Conservation (phyloP, 2,888 invertebrate genomes). For the Ceramica pisi region DNA sequence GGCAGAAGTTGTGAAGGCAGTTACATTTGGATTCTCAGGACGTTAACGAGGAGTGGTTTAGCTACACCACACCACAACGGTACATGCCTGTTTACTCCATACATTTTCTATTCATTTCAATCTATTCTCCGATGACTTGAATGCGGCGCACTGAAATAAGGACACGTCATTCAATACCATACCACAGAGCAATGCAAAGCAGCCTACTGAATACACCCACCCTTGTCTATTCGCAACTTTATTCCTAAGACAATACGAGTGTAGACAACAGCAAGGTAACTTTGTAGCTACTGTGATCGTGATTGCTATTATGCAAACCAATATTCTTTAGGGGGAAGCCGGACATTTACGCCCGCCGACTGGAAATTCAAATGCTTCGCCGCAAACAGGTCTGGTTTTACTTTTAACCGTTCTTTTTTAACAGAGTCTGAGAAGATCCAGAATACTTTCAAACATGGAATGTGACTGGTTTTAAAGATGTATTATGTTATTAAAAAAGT, state of each 20-base stretch:
- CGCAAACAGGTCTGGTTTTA: conserved; percentile 27
- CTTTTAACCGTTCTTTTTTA: conserved; percentile 26
- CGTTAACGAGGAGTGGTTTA: conserved; percentile 51
- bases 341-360: conserved; percentile 61
- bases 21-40: conserved; percentile 30
- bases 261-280: conserved; percentile 33
- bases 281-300: conserved; percentile 64
- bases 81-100: conserved; percentile 54
- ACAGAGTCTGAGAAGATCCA: conserved; percentile 2
- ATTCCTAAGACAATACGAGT: conserved; percentile 59
- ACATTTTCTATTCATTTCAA: conserved; percentile 68
- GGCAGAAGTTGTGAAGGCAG: conserved; percentile 18
- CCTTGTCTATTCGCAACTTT: conserved; percentile 65
- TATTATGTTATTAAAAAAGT: conserved; percentile 52
- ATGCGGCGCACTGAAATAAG: conserved; percentile 80
- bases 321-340: conserved; percentile 65
- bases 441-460: conserved; percentile 1
- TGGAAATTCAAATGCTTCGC: conserved; percentile 47
- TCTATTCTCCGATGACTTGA: conserved; percentile 72
- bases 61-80: conserved; percentile 46
- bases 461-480: conserved; percentile 14
- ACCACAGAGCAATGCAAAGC: conserved; percentile 73
- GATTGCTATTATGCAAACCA: conserved; percentile 69
- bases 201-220: conserved; percentile 47
- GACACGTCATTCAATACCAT: conserved; percentile 83